Evolutionary conservation across 2,113 vertebrate species (phyloP), one percentile per base, ranked within the genome.

Genomic region (Uria aalge): DNA sequence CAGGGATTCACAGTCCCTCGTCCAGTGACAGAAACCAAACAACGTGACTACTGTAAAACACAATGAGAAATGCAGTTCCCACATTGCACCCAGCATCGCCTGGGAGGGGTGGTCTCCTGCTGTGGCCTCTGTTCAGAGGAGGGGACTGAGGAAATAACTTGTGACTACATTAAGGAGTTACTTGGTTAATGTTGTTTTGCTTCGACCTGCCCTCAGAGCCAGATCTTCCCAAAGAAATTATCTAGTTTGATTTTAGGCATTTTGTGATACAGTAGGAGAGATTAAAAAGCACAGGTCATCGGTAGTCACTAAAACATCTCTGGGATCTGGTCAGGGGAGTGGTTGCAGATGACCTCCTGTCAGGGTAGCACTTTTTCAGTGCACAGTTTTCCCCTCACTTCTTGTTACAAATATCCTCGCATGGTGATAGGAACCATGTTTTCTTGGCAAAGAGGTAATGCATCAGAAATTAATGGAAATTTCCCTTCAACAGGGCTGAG

Each of bases 81-180:
- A 0, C 40, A 6, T 34, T n/a, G 38, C 53, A 79, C 12, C 36
- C 59, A 43, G 56, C 48, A 64, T 80, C 2, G 0, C 15, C 19
- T 11, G 29, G 60, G n/a, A 80, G 50, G 63, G 19, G 12, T 20
- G 16, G 8, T 75, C 24, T 90, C 41, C 47, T 56, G 60, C 38
- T 13, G n/a, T 9, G 12, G 32, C 43, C 38, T 72, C 78, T 64
- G n/a, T 41, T n/a, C 63, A 73, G 18, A 62, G 9, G 24, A 40
- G 13, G 12, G 22, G 23, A 62, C 16, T 63, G n/a, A 89, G 26
- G 15, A 94, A 64, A 43, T 41, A 30, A 69, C 17, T n/a, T 80
- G 34, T n/a, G 32, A 40, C 52, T 68, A 20, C 7, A 11, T 3
- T 38, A 57, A 53, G 12, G 30, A 82, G 21, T 55, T 90, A 32